Conservation (phyloP, 2,797 vertebrate species). For the Syngnathus rostellatus region DNA sequence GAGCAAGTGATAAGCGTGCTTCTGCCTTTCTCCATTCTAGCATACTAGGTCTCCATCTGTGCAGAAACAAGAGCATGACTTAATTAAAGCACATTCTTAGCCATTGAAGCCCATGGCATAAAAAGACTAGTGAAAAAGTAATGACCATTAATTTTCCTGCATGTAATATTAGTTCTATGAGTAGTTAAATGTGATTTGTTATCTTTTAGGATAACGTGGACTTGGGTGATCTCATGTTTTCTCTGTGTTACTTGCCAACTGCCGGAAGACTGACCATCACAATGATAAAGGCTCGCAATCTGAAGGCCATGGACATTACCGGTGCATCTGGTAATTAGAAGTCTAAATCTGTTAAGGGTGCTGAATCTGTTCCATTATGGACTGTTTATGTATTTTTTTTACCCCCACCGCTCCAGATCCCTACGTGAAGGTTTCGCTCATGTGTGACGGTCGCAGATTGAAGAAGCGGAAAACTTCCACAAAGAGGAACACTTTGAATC, state of each 20-base stretch:
- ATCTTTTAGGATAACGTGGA: slow-evolving; percentile 89
- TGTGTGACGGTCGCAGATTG: slow-evolving; percentile 92
- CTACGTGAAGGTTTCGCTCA: slow-evolving; percentile 96
- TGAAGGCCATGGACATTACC: slow-evolving; percentile 99
- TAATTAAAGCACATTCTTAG: neutral
- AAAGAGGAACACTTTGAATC: slow-evolving; percentile 96
- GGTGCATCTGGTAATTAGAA: slow-evolving; percentile 86
- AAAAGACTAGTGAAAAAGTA: neutral
- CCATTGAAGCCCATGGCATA: neutral
- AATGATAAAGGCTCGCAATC: slow-evolving; percentile 95
- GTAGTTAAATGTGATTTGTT: neutral
- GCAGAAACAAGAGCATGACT: slow-evolving; percentile 27
- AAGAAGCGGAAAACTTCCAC: slow-evolving; percentile 99
- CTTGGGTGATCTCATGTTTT: slow-evolving; percentile 98
- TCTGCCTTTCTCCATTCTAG: slow-evolving; percentile 49
- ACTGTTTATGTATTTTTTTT: neutral
- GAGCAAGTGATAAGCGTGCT: slow-evolving; percentile 58
- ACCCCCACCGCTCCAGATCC: slow-evolving; percentile 74
- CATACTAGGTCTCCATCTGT: slow-evolving; percentile 35
- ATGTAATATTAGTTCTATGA: neutral
- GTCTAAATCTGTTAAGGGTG: neutral
- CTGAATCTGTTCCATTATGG: neutral
- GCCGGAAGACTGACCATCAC: slow-evolving; percentile 96
- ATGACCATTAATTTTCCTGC: neutral
- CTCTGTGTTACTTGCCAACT: slow-evolving; percentile 95